Conservation (phyloP, 2,888 invertebrate species). For the Terebella lapidaria region DNA sequence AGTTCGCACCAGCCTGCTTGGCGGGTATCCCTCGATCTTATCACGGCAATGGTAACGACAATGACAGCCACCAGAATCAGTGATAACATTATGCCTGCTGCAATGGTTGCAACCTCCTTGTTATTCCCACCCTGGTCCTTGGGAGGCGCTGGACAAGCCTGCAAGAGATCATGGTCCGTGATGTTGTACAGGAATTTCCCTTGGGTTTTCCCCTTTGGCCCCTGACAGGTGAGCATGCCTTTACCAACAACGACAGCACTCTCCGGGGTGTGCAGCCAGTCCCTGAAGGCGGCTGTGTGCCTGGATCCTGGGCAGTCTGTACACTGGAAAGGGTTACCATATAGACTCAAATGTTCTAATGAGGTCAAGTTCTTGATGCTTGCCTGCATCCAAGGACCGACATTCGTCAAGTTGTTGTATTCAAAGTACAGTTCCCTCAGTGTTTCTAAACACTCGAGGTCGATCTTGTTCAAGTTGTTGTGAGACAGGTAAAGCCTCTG, state of each 20-base stretch:
- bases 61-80: too few relatives aligned
- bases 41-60: too few relatives aligned
- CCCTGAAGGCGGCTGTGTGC: not conserved
- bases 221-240: not conserved
- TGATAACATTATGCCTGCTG: not conserved
- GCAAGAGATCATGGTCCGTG: not conserved
- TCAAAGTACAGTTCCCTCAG: not conserved
- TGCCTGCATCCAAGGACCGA: not conserved
- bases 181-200: too few relatives aligned
- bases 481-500: not conserved
- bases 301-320: not conserved
- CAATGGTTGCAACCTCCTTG: not conserved
- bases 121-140: not conserved
- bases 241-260: not conserved
- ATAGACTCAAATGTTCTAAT: too few relatives aligned
- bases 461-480: not conserved
- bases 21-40: too few relatives aligned
- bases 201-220: too few relatives aligned
- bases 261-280: not conserved
- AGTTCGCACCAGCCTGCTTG: too few relatives aligned
- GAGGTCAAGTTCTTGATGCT: not conserved
- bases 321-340: not conserved
- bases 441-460: not conserved
- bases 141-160: not conserved
- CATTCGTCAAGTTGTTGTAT: not conserved